These are phyloP conservation scores for Loxodonta africana DNA, from an alignment of 2,113 vertebrate genomes.

Conservation along the genomic window DNA sequence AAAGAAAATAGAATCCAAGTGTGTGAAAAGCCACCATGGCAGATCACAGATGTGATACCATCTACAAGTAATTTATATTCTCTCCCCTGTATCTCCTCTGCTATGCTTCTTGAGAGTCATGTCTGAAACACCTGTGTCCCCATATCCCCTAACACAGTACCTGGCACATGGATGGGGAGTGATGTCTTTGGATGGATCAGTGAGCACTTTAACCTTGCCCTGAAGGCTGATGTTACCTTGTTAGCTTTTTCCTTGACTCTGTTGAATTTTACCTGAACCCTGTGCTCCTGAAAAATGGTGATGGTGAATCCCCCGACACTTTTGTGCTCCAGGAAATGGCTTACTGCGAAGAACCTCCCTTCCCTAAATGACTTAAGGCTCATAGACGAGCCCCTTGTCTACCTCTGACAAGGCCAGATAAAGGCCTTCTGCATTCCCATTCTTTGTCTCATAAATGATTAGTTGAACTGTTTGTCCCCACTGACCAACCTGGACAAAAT, in stretches of 20 bases:
- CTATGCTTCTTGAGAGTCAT: not conserved
- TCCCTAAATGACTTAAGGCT: not conserved
- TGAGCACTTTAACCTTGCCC: not conserved
- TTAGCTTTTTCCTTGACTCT: not conserved
- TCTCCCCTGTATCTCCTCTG: not conserved
- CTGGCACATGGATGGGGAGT: not conserved
- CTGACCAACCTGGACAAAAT: not conserved
- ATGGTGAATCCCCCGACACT: not conserved
- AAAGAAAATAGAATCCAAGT: conserved; percentile 2
- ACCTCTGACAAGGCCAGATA: not conserved
- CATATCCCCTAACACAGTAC: not conserved
- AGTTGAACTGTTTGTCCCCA: not conserved
- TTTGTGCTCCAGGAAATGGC: not conserved
- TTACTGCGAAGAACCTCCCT: not conserved
- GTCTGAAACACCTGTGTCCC: not conserved
- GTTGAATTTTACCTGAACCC: not conserved
- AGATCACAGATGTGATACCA: not conserved
- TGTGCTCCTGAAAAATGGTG: not conserved
- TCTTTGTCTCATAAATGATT: not conserved
- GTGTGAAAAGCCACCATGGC: not conserved
- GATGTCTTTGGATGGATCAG: not conserved
- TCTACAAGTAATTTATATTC: not conserved
- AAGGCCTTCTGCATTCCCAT: not conserved
- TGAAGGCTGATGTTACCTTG: not conserved
- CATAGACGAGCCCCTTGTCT: not conserved